These are phyloP conservation scores for Epirrhoe alternata DNA, from an alignment of 2,888 invertebrate genomes.

Conservation along the genomic window DNA sequence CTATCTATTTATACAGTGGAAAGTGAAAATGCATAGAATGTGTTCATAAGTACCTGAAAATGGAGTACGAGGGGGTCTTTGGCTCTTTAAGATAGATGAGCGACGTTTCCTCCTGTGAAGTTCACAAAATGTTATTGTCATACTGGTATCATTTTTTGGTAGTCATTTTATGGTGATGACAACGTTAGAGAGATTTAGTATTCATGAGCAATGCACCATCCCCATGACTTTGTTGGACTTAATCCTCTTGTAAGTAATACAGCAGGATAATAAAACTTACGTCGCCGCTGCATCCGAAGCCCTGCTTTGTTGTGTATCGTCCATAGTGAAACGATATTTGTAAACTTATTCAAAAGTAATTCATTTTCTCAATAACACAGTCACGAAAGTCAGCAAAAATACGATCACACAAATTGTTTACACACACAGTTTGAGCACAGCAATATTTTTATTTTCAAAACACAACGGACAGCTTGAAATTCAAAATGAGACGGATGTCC, in stretches of 20 bases:
- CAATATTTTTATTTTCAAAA: conserved; percentile 2
- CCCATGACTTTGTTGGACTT: too few relatives aligned
- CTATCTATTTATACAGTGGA: too few relatives aligned
- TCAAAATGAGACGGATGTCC: neutral
- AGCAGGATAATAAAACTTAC: conserved; percentile 57
- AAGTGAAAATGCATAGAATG: neutral
- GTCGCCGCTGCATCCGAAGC: conserved; percentile 62
- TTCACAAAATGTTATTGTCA: neutral
- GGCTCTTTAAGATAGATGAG: conserved; percentile 76
- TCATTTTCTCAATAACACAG: neutral
- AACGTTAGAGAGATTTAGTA: too few relatives aligned
- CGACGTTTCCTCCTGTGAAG: conserved; percentile 70
- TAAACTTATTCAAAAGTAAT: conserved; percentile 2
- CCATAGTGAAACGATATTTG: conserved; percentile 55
- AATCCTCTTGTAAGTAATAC: too few relatives aligned
- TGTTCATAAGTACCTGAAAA: conserved; percentile 56
- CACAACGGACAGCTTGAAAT: conserved; percentile 16
- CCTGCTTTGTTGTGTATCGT: conserved; percentile 63
- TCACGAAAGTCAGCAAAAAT: neutral
- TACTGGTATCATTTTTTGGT: neutral
- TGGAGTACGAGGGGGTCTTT: conserved; percentile 72
- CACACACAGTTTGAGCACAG: neutral
- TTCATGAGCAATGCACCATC: too few relatives aligned
- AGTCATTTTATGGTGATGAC: too few relatives aligned
- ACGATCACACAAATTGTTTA: neutral